Evolutionary conservation across 92 coral and sea anemone species (phyloP).

Genomic region (Parazoanthus swiftii): DNA sequence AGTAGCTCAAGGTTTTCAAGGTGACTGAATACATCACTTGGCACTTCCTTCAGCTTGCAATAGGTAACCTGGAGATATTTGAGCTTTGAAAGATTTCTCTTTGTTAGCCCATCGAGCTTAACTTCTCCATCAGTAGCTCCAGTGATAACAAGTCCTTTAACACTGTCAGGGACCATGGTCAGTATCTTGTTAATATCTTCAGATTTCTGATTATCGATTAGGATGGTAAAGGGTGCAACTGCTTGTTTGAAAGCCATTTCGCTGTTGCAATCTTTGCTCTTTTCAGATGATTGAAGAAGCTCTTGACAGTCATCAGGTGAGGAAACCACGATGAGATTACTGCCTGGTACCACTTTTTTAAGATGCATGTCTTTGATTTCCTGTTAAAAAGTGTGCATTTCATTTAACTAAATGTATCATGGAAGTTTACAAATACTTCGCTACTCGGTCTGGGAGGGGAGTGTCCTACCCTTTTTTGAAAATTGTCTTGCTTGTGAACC

Average conservation of each 20-base stretch:
- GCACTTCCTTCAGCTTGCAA: not conserved
- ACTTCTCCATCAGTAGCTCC: not conserved
- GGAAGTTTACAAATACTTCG: too few relatives aligned
- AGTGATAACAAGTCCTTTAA: not conserved
- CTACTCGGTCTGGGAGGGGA: too few relatives aligned
- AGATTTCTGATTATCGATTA: not conserved
- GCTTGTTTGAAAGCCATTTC: not conserved
- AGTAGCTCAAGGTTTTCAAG: not conserved
- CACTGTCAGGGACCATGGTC: not conserved
- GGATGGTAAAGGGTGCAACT: not conserved
- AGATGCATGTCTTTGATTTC: not conserved
- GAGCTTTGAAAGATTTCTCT: not conserved
- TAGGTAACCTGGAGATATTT: not conserved
- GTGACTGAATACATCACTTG: not conserved
- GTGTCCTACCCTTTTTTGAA: too few relatives aligned
- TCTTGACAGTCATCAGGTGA: not conserved
- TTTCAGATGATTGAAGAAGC: not conserved
- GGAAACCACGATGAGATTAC: slow-evolving; percentile 1
- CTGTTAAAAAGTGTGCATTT: not conserved
- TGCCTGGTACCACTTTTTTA: not conserved
- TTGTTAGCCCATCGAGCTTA: not conserved
- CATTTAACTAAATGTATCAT: too few relatives aligned
- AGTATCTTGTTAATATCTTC: slow-evolving; percentile 10
- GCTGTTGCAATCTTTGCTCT: not conserved
- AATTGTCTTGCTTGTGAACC: too few relatives aligned